Percentiles rank a stretch among this genome's conserved stretches.
Conservation (phyloP, 2,888 invertebrate genomes). For the Dolichopus griseipennis region DNA sequence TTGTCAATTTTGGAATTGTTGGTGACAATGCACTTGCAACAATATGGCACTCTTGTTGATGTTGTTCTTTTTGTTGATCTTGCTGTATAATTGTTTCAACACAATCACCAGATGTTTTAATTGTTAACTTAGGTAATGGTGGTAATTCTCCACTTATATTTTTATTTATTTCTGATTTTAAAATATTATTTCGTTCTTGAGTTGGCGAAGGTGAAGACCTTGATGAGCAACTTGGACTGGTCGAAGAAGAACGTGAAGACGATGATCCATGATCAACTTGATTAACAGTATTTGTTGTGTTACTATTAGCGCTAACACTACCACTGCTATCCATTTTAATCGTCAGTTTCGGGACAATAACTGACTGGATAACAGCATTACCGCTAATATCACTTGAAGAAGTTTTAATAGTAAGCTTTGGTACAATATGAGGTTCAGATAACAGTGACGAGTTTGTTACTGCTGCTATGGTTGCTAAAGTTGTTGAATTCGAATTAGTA, state of each 20-base stretch:
- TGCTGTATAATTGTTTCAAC: conserved; percentile 32
- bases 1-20: conserved; percentile 51
- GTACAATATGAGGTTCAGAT: conserved; percentile 38
- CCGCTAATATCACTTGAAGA: conserved; percentile 31
- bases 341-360: conserved; percentile 39
- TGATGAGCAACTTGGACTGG: conserved; percentile 20
- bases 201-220: conserved; percentile 23
- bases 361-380: conserved; percentile 27
- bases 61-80: conserved; percentile 12
- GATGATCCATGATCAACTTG: conserved; percentile 11
- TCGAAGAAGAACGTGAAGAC: conserved; percentile 13
- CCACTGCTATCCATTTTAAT: conserved; percentile 35
- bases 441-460: conserved; percentile 15
- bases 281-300: conserved; percentile 19
- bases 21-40: conserved; percentile 23
- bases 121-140: conserved; percentile 52
- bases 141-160: conserved; percentile 19
- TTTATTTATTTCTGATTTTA: background rate
- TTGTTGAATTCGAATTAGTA: conserved; percentile 12
- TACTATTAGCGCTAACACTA: conserved; percentile 25
- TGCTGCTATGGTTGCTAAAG: conserved; percentile 13
- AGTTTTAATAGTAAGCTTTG: conserved; percentile 40
- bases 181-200: background rate
- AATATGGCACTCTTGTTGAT: conserved; percentile 20
- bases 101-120: conserved; percentile 45